Evolutionary conservation across 2,888 invertebrate species (phyloP).

Genomic region (Norana najaformis): DNA sequence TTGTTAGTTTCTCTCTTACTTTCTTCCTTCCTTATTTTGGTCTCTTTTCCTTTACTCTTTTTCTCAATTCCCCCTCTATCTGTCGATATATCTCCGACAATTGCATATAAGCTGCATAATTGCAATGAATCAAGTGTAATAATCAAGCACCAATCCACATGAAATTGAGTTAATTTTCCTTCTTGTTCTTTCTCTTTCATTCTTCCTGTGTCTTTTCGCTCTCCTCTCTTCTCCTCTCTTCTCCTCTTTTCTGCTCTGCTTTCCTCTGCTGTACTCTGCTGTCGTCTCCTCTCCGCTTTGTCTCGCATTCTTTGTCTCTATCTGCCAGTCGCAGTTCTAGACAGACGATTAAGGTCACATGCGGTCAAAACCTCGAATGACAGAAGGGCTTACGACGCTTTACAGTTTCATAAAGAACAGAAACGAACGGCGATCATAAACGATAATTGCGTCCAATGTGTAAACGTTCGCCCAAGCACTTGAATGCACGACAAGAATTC

Average conservation of each 20-base stretch:
- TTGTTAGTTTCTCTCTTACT: neutral
- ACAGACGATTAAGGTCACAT: neutral
- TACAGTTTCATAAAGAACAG: neutral
- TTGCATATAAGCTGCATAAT: too few species aligned
- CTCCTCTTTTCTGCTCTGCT: neutral
- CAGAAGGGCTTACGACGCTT: neutral
- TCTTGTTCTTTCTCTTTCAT: neutral
- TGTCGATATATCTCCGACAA: neutral
- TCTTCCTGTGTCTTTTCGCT: neutral
- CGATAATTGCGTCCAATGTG: neutral
- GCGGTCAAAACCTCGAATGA: neutral
- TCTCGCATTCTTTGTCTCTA: neutral
- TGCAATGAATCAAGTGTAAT: too few species aligned
- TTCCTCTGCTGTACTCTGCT: neutral
- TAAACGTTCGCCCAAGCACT: neutral
- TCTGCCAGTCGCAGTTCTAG: neutral
- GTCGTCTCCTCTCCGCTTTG: neutral
- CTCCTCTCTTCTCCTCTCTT: neutral
- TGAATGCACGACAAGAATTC: neutral
- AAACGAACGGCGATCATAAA: neutral
- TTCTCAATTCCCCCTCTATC: neutral
- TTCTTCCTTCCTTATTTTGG: neutral
- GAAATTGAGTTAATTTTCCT: neutral
- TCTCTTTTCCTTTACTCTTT: neutral
- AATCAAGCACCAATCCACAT: too few species aligned